Conservation (phyloP, 2,888 invertebrate species). For the Entomobrya proxima region DNA sequence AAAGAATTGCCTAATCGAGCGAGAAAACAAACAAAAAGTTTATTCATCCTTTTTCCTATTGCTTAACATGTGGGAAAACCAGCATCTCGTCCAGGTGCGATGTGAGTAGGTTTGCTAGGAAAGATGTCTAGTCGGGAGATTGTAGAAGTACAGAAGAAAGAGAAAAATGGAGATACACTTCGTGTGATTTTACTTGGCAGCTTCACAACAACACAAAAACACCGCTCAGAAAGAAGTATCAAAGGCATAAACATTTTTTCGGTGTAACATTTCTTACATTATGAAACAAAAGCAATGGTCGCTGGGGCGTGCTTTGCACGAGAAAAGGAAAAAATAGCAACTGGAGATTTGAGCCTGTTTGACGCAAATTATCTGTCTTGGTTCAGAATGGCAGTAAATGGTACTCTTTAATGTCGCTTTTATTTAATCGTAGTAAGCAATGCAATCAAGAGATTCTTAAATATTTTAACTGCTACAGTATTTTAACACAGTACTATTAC, state of each 20-base stretch:
- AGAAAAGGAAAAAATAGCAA: too few species aligned
- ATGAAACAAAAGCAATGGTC: too few species aligned
- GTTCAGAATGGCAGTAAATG: too few species aligned
- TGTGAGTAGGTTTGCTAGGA: not conserved
- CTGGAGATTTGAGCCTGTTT: too few species aligned
- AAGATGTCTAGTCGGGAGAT: not conserved
- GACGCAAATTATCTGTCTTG: too few species aligned
- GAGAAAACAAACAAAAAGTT: slow-evolving; percentile 1
- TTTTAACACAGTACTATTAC: too few species aligned
- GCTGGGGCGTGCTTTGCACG: too few species aligned
- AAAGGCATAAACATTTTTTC: not conserved
- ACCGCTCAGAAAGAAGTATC: not conserved
- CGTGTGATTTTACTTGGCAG: slow-evolving; percentile 19
- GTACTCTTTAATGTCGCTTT: too few species aligned
- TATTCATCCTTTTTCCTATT: not conserved
- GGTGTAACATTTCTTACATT: not conserved
- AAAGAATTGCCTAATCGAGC: slow-evolving; percentile 35
- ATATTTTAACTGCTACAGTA: too few species aligned
- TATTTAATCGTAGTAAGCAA: too few species aligned
- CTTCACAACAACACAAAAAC: not conserved
- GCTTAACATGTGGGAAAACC: slow-evolving; percentile 31
- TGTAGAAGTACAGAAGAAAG: not conserved
- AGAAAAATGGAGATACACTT: not conserved
- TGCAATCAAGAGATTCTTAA: too few species aligned
- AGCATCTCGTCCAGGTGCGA: not conserved